Evolutionary conservation across 2,888 invertebrate species (phyloP), one percentile per base, ranked within the genome.

Genomic region (Artemia sinica): DNA sequence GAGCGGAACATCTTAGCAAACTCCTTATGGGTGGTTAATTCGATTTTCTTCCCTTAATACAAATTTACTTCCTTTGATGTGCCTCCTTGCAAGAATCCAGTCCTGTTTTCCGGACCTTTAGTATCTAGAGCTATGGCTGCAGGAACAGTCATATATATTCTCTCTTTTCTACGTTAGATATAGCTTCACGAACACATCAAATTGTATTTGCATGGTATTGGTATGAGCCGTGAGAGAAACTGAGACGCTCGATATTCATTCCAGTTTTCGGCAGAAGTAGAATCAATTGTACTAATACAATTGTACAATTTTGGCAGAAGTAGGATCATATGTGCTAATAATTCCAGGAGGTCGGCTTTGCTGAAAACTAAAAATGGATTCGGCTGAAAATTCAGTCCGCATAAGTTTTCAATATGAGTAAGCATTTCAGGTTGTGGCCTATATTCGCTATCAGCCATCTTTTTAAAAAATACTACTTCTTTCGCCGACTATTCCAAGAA

Each of bases 191-290:
- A 69, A 95, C 87, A 79, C 95, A 94, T 72, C 83, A 83, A 74
- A 96, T 92, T 28, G 94, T 94, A 75, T 86, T 88, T 0, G 85
- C 89, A 75, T 94, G 94, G 78, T 93, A 94, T 80, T 95, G 95
- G 76, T 96, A 90, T 0, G 91, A 87, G 69, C 95, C 95, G 78
- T 96, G 95, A 0, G 92, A 93, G 81, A 94, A 94, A 81, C 94
- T 94, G 81, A 94, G 83, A 69, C 95, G 86, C 12, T 95, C 96
- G 69, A 96, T 85, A 76, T 95, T 95, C 96, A 97, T 95, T 71
- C 96, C 96, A 0, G 90, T 89, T n/a, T n/a, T n/a, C n/a, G n/a
- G n/a, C n/a, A n/a, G n/a, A n/a, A n/a, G n/a, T n/a, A n/a, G n/a
- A n/a, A n/a, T n/a, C n/a, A n/a, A n/a, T n/a, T n/a, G n/a, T n/a